Evolutionary conservation across 2,888 invertebrate genomes (phyloP), one percentile per base, ranked within the genome.

Genomic region (Drosophila bunnanda): DNA sequence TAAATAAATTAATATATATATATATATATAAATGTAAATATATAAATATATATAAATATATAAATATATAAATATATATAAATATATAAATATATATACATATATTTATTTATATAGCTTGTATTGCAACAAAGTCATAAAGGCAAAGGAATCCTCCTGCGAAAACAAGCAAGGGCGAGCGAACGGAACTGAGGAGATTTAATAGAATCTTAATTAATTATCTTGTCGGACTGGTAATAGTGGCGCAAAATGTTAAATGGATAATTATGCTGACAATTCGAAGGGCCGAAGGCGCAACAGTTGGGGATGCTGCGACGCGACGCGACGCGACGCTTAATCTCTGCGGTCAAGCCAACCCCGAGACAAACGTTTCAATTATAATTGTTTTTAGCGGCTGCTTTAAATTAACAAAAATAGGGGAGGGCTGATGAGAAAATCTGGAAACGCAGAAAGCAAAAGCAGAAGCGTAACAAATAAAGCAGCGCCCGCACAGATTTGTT

Each of bases 251-350:
- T 59, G 79, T 74, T 86, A 83, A 86, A 88, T 76, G 72, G 75
- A 71, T 86, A 89, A 88, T 86, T 89, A 87, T 86, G 83, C 84
- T 79, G 87, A 87, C 79, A 76, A 86, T 77, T 85, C 58, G 61
- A 22, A 22, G 77, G 78, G 65, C 75, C 73, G 9, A 44, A 22
- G 70, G 60, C 70, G 67, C 20, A 44, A 30, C 32, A 30, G 53
- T 69, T 34, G n/a, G 34, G 46, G 15, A 53, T 56, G 60, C 60
- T 9, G 30, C 20, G 39, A 38, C 28, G 54, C 52, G 65, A 61
- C 54, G 54, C n/a, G n/a, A n/a, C n/a, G n/a, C 48, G 65, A 56
- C 59, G 53, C 71, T 57, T 32, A 38, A 46, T 41, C 52, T 56
- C 39, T 56, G 62, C 58, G 28, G 43, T 48, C 41, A 41, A 44